Base-by-base conservation (phyloP, 2,113 vertebrate species). In the Tringa solitaria region DNA sequence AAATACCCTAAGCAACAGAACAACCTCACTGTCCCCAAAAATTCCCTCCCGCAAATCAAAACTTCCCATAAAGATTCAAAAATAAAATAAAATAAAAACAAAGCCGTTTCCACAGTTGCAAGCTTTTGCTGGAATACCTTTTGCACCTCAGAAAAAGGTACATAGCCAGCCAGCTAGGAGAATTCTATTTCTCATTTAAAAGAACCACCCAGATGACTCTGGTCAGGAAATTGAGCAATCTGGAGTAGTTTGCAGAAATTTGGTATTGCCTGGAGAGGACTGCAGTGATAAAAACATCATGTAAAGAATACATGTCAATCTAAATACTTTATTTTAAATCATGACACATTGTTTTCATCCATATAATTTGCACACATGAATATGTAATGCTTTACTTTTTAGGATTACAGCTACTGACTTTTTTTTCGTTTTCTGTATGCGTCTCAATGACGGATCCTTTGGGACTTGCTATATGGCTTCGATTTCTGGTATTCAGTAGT, bases 21-120 rank as follows among this genome's bases (percentile, higher is more conserved):
- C 4, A 37, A 48, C 12, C 8, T 6, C 43, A 3, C 6, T 20
- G 1, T 9, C 5, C 30, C 10, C 14, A 6, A 11, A 19, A 56
- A 21, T n/a, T 33, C 13, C 56, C 4, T 8, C 30, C 15, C 9
- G 8, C 27, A 8, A 53, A 14, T 17, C 9, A 70, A 64, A 82
- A 30, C 8, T 23, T 35, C 8, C 9, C 6, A 51, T 19, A 12
- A 45, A 65, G 12, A 46, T 59, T 35, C 33, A n/a, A 56, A 46
- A 48, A 51, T 23, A 24, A 43, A 46, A 46, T 46, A 14, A 14
- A 22, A 15, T 2, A 16, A 17, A 53, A 35, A 30, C 3, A 84
- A 41, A 39, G 2, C 7, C 53, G 3, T 4, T 67, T 56, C 33
- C 50, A 26, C 4, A 65, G 15, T 37, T 50, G 20, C 9, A 28